Evolutionary conservation across 2,113 vertebrate species (phyloP), one percentile per base, ranked within the genome.

Genomic region (Salvelinus fontinalis): DNA sequence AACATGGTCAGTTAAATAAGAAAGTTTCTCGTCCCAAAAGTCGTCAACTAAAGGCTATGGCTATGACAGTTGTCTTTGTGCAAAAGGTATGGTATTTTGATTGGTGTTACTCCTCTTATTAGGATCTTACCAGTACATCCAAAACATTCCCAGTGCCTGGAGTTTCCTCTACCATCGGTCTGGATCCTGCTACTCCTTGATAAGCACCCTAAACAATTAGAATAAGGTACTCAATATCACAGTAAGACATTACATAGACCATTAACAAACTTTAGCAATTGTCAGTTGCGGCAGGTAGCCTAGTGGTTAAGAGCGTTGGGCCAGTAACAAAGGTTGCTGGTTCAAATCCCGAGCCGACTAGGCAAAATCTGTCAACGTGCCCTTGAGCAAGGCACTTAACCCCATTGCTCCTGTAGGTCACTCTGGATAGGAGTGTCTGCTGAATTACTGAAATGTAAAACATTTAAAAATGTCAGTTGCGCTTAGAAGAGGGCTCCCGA

Each of bases 101-200:
- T 14, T 64, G 1, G 16, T 22, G 29, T 27, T 34, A 22, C n/a
- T 20, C 67, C n/a, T 20, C 67, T 6, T 34, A 18, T 34, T 68
- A 20, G 5, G 3, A 51, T 71, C 87, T 90, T 80, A 94, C 92
- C 83, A 93, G 81, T 54, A 90, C 80, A 67, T 93, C 90, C 83
- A 93, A 88, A 48, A 93, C 87, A 16, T 69, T 75, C 11, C 72
- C 78, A 1, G 80, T 74, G 2, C 80, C 73, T 69, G 64, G 66
- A 74, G 72, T 39, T 12, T 62, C 3, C 34, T 79, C 66, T 14
- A n/a, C 16, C 79, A 59, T 64, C 20, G n/a, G 60, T 71, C 64
- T 34, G 11, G 78, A 68, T 34, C 51, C 16, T 14, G 16, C 67
- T 69, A 73, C 83, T n/a, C 20, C 9, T 51, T 76, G 62, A 68